Percentiles rank a stretch among this genome's conserved stretches.
Evolutionary conservation across 2,888 invertebrate genomes (phyloP).

Genomic region (Pecten maximus): DNA sequence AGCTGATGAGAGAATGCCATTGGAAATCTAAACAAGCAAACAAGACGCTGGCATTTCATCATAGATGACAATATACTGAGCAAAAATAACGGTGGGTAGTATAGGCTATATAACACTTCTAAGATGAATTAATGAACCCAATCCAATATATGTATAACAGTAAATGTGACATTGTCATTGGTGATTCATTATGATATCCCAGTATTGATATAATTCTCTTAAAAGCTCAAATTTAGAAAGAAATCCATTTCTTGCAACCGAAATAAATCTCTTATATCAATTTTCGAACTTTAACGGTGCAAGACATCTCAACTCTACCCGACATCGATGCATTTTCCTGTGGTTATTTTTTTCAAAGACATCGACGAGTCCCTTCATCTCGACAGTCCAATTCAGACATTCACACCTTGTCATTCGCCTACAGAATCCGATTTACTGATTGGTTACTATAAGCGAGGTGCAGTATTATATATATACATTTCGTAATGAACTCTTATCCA

Average conservation of each 20-base stretch:
- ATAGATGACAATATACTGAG: too few species aligned
- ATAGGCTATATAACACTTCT: too few species aligned
- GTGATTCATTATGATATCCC: not conserved
- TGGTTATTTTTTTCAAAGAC: not conserved
- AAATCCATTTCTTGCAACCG: not conserved
- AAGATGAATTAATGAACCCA: too few species aligned
- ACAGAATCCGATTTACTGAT: not conserved
- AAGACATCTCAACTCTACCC: not conserved
- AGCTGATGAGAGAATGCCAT: too few species aligned
- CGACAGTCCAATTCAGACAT: not conserved
- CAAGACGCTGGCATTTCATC: too few species aligned
- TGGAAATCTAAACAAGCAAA: too few species aligned
- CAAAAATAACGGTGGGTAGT: too few species aligned
- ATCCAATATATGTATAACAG: too few species aligned
- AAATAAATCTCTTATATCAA: not conserved
- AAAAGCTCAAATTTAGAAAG: too few species aligned
- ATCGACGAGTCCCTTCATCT: not conserved
- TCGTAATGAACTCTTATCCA: not conserved
- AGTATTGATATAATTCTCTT: not conserved
- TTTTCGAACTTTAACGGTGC: not conserved
- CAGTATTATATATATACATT: not conserved
- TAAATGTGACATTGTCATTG: not conserved
- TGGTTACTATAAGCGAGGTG: not conserved
- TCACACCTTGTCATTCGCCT: not conserved
- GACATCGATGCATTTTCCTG: not conserved